Conservation (phyloP, 2,113 vertebrate species). For the Semnornis frantzii region DNA sequence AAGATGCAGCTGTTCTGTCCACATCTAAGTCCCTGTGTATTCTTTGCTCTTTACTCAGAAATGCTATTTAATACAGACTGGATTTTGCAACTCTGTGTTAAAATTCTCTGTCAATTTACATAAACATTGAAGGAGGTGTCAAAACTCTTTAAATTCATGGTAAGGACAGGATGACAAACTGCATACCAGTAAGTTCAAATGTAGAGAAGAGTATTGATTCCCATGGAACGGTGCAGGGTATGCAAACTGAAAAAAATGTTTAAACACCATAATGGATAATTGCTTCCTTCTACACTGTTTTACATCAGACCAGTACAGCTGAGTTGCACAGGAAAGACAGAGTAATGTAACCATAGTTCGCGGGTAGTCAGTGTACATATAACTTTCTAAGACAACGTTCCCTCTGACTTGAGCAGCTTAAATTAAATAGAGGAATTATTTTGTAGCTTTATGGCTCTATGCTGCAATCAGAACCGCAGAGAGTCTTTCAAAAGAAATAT, state of each 20-base stretch:
- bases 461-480: neutral
- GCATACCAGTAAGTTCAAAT: rapidly evolving
- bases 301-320: neutral
- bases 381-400: neutral
- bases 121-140: neutral
- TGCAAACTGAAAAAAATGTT: neutral
- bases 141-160: neutral
- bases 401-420: neutral
- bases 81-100: neutral
- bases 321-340: neutral
- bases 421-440: neutral
- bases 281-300: neutral
- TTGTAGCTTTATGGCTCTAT: neutral
- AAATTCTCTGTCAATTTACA: neutral
- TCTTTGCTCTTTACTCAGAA: neutral
- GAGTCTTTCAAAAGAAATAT: neutral
- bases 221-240: neutral
- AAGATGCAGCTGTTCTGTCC: neutral
- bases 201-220: neutral
- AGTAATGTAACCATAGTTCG: neutral
- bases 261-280: neutral
- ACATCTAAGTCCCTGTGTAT: neutral
- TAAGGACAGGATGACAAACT: neutral
- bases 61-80: neutral
- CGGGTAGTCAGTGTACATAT: neutral